phyloP scores from a whole-genome alignment of 2,797 vertebrate species.

The Danio tinwini region DNA sequence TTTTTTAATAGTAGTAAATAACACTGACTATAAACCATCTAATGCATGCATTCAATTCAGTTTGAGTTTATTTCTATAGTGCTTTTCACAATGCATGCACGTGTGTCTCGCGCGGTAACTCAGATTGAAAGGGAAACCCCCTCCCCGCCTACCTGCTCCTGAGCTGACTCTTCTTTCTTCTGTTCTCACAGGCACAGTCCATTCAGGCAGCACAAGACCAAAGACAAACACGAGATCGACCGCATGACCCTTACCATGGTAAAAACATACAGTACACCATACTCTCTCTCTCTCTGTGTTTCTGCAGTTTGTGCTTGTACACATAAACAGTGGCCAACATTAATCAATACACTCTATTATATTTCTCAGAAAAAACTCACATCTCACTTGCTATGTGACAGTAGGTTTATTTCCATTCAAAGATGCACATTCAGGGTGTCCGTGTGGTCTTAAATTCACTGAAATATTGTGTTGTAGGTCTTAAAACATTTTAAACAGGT shows the following conservation, averaged over 20 bases:
- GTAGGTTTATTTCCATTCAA: no score
- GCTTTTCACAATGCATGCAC: no score
- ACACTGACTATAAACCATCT: neutral
- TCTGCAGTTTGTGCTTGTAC: neutral
- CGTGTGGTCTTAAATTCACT: no score
- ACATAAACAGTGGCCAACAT: neutral
- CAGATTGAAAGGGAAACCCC: neutral
- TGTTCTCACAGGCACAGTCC: constrained; percentile 88
- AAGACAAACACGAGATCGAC: constrained; percentile 99
- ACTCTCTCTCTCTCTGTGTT: neutral
- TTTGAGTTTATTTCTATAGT: no score
- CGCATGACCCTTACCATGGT: constrained; percentile 98
- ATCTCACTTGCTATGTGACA: no score
- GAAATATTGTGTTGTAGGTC: no score
- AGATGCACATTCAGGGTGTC: no score
- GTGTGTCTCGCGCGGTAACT: neutral
- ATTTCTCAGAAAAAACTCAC: no score
- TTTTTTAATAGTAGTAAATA: neutral
- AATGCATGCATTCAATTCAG: no score
- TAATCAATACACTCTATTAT: no score
- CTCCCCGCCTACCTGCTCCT: neutral
- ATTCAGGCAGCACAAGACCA: constrained; percentile 99
- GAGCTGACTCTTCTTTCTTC: neutral
- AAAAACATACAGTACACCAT: constrained; percentile 65
- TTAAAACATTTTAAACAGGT: no score